Conservation (phyloP, 1,140 invertebrate species). For the Mactra quadrangularis region DNA sequence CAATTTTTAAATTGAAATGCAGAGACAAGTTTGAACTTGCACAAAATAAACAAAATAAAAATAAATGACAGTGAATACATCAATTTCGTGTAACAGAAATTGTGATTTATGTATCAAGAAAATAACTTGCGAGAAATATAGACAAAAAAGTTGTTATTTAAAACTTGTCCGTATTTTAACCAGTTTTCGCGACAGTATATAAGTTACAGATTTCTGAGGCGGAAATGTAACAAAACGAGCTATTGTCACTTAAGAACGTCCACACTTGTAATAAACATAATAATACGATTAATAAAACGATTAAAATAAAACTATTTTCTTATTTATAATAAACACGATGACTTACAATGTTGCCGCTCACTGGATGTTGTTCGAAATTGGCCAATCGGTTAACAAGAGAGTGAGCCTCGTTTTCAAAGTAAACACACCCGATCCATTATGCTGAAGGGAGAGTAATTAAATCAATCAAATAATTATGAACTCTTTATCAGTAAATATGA, state of each 20-base stretch:
- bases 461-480: too few relatives aligned
- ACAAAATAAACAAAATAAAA: too few relatives aligned
- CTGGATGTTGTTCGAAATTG: slow-evolving; percentile 38
- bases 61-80: too few relatives aligned
- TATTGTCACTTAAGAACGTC: not conserved
- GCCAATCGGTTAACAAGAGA: slow-evolving; percentile 21
- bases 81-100: too few relatives aligned
- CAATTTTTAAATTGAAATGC: too few relatives aligned
- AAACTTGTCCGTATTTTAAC: not conserved
- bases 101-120: too few relatives aligned
- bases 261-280: not conserved
- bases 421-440: slow-evolving; percentile 36
- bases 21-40: too few relatives aligned
- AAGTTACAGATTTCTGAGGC: not conserved
- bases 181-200: not conserved
- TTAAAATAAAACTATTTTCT: not conserved
- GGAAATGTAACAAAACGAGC: not conserved
- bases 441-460: not conserved
- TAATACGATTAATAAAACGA: not conserved
- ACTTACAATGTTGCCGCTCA: slow-evolving; percentile 34
- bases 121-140: too few relatives aligned
- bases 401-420: slow-evolving; percentile 29
- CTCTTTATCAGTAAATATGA: too few relatives aligned
- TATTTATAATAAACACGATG: not conserved
- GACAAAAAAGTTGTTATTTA: too few relatives aligned